These are phyloP conservation scores for Oncorhynchus gorbuscha DNA, from an alignment of 2,113 vertebrate species.

Conservation along the genomic window DNA sequence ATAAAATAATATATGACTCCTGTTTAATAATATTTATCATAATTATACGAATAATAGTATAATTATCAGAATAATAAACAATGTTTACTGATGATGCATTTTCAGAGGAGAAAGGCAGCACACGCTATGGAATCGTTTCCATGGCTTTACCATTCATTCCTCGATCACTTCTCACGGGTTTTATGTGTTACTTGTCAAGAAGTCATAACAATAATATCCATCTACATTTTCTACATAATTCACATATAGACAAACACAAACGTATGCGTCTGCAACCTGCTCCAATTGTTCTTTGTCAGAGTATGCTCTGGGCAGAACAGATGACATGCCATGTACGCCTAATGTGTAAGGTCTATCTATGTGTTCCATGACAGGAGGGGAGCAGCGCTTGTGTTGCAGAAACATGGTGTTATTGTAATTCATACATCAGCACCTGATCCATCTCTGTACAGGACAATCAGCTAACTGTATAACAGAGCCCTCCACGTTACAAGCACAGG, in stretches of 20 bases:
- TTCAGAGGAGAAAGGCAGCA: background rate
- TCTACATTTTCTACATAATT: constrained; percentile 43
- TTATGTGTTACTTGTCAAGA: constrained; percentile 46
- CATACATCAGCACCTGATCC: constrained; percentile 29
- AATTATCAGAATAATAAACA: no score
- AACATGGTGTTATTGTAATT: constrained; percentile 22
- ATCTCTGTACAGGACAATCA: constrained; percentile 6
- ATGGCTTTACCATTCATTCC: constrained; percentile 21
- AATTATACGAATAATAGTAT: no score
- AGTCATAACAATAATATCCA: constrained; percentile 37
- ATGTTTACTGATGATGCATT: background rate
- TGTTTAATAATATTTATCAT: no score
- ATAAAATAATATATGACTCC: no score
- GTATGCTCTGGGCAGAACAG: constrained; percentile 8
- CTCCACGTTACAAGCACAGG: background rate
- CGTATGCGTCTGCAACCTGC: constrained; percentile 45
- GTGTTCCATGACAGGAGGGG: constrained; percentile 1
- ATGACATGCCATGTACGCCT: constrained; percentile 36
- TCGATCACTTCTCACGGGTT: constrained; percentile 53
- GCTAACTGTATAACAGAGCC: background rate
- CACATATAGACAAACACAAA: constrained; percentile 13
- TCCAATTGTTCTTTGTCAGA: constrained; percentile 41
- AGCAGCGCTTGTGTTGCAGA: constrained; percentile 19
- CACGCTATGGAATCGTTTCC: background rate
- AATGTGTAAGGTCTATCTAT: background rate